A percentile compares a stretch with the other conserved stretches of the same genome.
Conservation (phyloP, 2,797 vertebrate species). For the Cheirogaleus major region DNA sequence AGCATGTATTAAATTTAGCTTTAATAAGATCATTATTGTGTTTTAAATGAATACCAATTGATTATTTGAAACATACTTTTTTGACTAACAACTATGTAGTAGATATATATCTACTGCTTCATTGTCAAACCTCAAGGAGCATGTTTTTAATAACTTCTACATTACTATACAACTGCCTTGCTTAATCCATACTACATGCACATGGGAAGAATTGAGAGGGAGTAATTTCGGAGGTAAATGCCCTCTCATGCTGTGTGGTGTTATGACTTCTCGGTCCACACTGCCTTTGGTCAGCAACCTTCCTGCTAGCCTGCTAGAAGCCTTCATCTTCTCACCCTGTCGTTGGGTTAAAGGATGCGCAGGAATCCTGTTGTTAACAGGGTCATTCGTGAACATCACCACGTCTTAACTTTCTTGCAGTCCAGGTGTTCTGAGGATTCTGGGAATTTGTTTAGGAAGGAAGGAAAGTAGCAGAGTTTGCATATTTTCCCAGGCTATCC, state of each 20-base stretch:
- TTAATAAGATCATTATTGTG: constrained; percentile 70
- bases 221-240: constrained; percentile 24
- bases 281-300: not conserved
- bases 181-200: constrained; percentile 46
- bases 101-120: constrained; percentile 63
- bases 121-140: constrained; percentile 68
- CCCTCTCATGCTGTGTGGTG: not conserved
- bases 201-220: constrained; percentile 33
- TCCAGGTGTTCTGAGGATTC: not conserved
- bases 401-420: not conserved
- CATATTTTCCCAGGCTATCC: not conserved
- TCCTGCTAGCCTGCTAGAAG: not conserved
- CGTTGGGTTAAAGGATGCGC: fast-evolving
- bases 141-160: constrained; percentile 70
- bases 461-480: not conserved
- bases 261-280: not conserved
- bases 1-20: constrained; percentile 69
- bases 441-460: not conserved
- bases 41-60: constrained; percentile 75
- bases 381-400: not conserved
- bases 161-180: constrained; percentile 49
- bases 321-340: not conserved
- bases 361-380: not conserved
- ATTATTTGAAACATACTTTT: constrained; percentile 72
- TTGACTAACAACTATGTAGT: constrained; percentile 60